These are phyloP conservation scores for Erpobdella octoculata DNA, from an alignment of 2,888 invertebrate genomes.

Conservation along the genomic window DNA sequence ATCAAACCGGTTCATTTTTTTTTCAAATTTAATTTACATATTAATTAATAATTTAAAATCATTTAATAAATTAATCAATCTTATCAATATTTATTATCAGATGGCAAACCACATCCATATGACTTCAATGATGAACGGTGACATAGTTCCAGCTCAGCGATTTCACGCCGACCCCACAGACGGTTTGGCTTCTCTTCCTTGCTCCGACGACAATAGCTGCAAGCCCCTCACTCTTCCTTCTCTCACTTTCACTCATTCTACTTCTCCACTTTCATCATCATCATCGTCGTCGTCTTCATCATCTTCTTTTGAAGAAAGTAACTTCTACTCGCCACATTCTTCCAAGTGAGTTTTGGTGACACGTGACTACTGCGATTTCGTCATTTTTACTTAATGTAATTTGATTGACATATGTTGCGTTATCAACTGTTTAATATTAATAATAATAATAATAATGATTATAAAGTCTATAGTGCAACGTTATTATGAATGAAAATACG, in stretches of 20 bases:
- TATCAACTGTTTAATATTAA: not conserved
- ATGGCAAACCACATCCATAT: no score
- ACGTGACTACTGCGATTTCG: no score
- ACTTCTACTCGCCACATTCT: slow-evolving; percentile 23
- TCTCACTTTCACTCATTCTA: not conserved
- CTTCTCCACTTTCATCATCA: not conserved
- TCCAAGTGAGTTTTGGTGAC: slow-evolving; percentile 10
- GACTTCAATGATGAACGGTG: not conserved
- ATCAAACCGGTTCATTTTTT: no score
- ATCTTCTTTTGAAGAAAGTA: slow-evolving; percentile 23
- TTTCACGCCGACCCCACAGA: not conserved
- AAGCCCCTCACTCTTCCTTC: no score
- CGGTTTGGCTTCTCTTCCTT: no score
- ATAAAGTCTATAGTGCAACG: no score
- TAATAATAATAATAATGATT: not conserved
- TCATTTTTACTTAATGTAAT: no score
- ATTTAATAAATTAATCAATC: no score
- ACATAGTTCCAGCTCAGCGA: not conserved
- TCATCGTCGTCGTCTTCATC: not conserved
- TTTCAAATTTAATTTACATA: no score
- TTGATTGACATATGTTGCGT: not conserved
- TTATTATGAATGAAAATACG: no score
- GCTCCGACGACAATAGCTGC: not conserved
- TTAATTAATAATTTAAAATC: no score
- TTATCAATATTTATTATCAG: no score